These are phyloP conservation scores for Drosophila gaucha DNA, from an alignment of 2,888 invertebrate species.

Conservation along the genomic window DNA sequence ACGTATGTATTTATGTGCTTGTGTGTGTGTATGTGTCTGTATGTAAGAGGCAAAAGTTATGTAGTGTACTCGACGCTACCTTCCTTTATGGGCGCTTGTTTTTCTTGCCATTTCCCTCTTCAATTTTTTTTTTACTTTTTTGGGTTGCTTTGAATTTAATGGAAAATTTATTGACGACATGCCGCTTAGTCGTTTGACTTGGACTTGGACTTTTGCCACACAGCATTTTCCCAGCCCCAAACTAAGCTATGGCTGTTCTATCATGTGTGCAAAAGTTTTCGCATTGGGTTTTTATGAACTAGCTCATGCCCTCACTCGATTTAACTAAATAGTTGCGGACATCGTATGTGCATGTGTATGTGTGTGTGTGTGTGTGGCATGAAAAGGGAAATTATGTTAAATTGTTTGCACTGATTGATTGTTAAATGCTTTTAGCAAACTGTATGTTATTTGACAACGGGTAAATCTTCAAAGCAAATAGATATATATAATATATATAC, in stretches of 20 bases:
- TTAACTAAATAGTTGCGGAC: slow-evolving; percentile 54
- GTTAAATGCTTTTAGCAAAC: slow-evolving; percentile 26
- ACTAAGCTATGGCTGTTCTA: slow-evolving; percentile 44
- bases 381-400: slow-evolving; percentile 5
- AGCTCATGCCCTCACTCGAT: slow-evolving; percentile 56
- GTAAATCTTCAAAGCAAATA: slow-evolving; percentile 30
- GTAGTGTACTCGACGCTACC: slow-evolving; percentile 72
- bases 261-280: slow-evolving; percentile 71
- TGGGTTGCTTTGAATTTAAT: slow-evolving; percentile 78
- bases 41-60: slow-evolving; percentile 61
- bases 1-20: background rate
- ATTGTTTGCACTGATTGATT: slow-evolving; percentile 57
- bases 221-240: slow-evolving; percentile 11
- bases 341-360: slow-evolving; percentile 13
- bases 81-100: slow-evolving; percentile 64
- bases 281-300: slow-evolving; percentile 61
- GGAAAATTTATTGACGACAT: slow-evolving; percentile 83
- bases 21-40: slow-evolving; percentile 19
- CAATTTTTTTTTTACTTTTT: slow-evolving; percentile 46
- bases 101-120: slow-evolving; percentile 49
- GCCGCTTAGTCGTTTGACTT: slow-evolving; percentile 79
- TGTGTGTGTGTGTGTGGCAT: slow-evolving; percentile 5
- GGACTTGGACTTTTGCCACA: slow-evolving; percentile 73
- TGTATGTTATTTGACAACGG: slow-evolving; percentile 27
- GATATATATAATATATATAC: background rate